A percentile compares a stretch with the other conserved stretches of the same genome.
Evolutionary conservation across 2,113 vertebrate species (phyloP).

Genomic region (Myrmecobius fasciatus): DNA sequence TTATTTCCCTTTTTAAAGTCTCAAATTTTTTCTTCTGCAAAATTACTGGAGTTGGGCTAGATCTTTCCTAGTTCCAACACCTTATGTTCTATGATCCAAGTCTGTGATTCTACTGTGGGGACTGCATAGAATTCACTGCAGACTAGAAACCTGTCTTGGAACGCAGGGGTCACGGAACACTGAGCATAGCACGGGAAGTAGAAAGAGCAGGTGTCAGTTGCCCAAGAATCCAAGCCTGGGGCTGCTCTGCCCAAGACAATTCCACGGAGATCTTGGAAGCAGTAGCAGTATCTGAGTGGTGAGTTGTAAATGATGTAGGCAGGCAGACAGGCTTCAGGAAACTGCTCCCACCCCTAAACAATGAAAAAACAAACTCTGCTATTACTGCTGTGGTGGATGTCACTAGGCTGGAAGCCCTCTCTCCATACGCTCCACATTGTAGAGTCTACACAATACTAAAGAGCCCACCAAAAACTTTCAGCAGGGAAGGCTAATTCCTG

Average conservation of each 20-base stretch:
- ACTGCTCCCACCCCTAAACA: not conserved
- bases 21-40: not conserved
- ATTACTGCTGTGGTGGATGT: not conserved
- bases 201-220: not conserved
- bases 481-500: not conserved
- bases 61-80: not conserved
- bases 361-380: not conserved
- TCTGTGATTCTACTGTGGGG: not conserved
- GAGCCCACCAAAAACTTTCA: not conserved
- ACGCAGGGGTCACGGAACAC: constrained; percentile 10
- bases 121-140: not conserved
- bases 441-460: not conserved
- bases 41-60: not conserved
- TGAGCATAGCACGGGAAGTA: not conserved
- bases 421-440: not conserved
- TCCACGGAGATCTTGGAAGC: not conserved
- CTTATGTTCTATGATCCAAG: not conserved
- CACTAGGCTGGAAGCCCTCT: not conserved
- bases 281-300: not conserved
- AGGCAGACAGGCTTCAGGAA: not conserved
- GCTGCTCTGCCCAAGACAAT: not conserved
- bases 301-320: not conserved
- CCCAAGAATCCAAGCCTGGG: constrained; percentile 21
- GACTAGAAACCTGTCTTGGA: not conserved
- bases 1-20: not conserved